Evolutionary conservation across 2,888 invertebrate genomes (phyloP), one percentile per base, ranked within the genome.

Genomic region (Melanostoma scalare): DNA sequence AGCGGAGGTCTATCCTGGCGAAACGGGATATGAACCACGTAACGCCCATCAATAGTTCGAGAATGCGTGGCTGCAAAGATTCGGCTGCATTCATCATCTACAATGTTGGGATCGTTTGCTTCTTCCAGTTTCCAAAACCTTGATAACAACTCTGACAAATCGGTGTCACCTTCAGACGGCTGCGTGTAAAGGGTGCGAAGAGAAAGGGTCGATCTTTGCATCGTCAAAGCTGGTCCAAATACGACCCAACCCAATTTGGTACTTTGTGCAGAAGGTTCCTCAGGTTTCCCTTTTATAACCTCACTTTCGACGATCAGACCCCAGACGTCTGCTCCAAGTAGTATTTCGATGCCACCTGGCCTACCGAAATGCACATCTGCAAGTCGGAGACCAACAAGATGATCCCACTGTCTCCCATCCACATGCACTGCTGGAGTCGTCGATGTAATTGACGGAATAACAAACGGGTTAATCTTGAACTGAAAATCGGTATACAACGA

Each of bases 101-200:
- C 6, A 38, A 38, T 38, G 38, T 20, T 10, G 9, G 31, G 4
- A 8, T 55, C 68, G 2, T 5, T 5, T 36, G 33, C 67, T 6
- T 52, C 77, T 20, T 72, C 71, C 4, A 65, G 44, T 55, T 52
- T 31, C 72, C 65, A 78, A 44, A 78, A 72, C 2, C 38, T 53
- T 30, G 46, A 48, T 2, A 78, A n/a, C 5, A 77, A 61, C n/a
- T 71, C 61, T 10, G 58, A 69, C 67, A 79, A n/a, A 4, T 48
- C 42, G 10, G 8, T 40, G 3, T 67, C 72, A 4, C 50, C 67
- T 6, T 40, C 65, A 6, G 40, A n/a, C 4, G 46, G n/a, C 3
- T 33, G 33, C 9, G 46, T 40, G 5, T 36, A 6, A 20, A 63
- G 31, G 10, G 69, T 53, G 33, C 35, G 46, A 9, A 55, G 20